These are phyloP conservation scores for Sebastes iracundus DNA, from an alignment of 2,797 vertebrate genomes.

Conservation along the genomic window DNA sequence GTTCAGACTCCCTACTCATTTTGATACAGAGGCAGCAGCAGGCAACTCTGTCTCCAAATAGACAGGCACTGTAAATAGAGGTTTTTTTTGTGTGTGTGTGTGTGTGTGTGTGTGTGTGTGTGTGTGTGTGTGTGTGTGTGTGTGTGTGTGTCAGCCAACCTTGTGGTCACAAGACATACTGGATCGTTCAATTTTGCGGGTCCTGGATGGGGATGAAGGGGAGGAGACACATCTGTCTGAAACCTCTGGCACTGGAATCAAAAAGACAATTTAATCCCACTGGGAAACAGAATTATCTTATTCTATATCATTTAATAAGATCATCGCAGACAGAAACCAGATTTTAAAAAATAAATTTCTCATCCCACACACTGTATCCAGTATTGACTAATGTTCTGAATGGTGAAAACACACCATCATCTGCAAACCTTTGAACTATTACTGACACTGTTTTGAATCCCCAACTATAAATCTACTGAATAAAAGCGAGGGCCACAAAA, in stretches of 20 bases:
- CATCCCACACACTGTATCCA: background rate
- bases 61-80: background rate
- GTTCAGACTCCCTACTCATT: background rate
- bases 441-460: background rate
- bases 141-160: constrained; percentile 49
- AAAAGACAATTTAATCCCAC: background rate
- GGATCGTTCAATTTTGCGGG: constrained; percentile 75
- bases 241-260: constrained; percentile 63
- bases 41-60: background rate
- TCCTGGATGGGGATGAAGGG: constrained; percentile 77
- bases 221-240: constrained; percentile 76
- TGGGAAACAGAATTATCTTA: background rate
- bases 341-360: background rate
- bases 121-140: background rate
- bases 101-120: background rate
- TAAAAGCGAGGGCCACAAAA: background rate
- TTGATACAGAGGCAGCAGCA: background rate
- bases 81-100: background rate
- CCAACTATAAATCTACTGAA: background rate
- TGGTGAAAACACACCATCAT: background rate
- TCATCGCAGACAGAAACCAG: background rate
- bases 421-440: background rate
- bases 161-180: constrained; percentile 79
- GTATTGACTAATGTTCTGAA: background rate
- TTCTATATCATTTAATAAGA: background rate